Percentiles rank a stretch among this genome's conserved stretches.
These are phyloP conservation scores for Centropristis striata DNA, from an alignment of 2,113 vertebrate species.

Conservation along the genomic window DNA sequence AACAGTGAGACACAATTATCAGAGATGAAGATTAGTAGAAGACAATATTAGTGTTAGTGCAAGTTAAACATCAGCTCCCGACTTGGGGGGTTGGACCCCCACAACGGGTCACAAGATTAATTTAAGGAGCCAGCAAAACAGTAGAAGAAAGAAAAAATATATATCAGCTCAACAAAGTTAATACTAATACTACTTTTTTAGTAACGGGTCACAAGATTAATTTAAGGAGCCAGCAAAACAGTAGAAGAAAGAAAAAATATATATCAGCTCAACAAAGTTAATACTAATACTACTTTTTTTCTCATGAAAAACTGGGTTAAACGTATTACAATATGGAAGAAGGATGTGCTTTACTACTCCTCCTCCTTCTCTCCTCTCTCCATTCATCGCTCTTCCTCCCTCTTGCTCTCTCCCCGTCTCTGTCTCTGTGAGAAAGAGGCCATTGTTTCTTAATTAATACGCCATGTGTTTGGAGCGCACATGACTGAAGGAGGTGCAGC, in stretches of 20 bases:
- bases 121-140: neutral
- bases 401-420: constrained; percentile 7
- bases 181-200: neutral
- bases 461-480: constrained; percentile 46
- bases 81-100: neutral
- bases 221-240: neutral
- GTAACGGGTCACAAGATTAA: neutral
- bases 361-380: constrained; percentile 9
- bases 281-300: neutral
- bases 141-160: neutral
- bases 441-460: constrained; percentile 72
- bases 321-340: constrained; percentile 44
- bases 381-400: neutral
- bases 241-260: neutral
- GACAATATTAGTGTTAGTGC: neutral
- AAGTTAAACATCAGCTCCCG: neutral
- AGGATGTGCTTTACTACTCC: constrained; percentile 31
- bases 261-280: neutral
- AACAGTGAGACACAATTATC: neutral
- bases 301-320: constrained; percentile 48
- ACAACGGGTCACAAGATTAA: neutral
- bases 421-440: constrained; percentile 56
- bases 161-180: neutral
- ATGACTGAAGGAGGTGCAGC: constrained; percentile 23
- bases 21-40: neutral